These are phyloP conservation scores for Bombus huntii DNA, from an alignment of 1,140 invertebrate species.

Conservation along the genomic window DNA sequence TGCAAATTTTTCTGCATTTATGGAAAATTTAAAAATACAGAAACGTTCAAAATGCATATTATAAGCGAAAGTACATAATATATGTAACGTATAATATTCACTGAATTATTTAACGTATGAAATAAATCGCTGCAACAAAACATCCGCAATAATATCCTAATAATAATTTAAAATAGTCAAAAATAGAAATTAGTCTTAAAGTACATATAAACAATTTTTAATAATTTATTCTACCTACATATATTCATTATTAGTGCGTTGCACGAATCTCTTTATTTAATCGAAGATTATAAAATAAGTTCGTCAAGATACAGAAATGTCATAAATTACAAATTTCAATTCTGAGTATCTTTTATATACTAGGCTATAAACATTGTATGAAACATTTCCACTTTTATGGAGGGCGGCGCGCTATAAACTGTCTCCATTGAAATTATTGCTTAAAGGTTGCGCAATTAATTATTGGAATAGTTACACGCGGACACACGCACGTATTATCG, in stretches of 20 bases:
- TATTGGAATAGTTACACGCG: conserved; percentile 27
- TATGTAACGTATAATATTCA: too few species aligned
- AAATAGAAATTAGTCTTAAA: neutral
- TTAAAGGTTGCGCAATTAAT: conserved; percentile 48
- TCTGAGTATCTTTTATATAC: too few species aligned
- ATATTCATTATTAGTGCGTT: neutral
- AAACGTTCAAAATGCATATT: too few species aligned
- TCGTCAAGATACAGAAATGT: neutral
- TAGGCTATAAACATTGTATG: neutral
- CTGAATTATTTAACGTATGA: too few species aligned
- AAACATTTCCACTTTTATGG: neutral
- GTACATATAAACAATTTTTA: neutral
- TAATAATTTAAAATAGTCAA: neutral
- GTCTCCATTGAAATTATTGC: conserved; percentile 19
- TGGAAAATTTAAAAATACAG: too few species aligned
- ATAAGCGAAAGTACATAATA: too few species aligned
- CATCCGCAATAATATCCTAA: too few species aligned
- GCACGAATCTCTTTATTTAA: neutral
- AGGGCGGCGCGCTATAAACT: neutral
- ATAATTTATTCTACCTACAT: neutral
- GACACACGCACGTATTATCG: conserved; percentile 22
- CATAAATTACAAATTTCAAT: too few species aligned
- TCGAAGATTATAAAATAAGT: neutral
- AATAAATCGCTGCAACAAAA: too few species aligned
- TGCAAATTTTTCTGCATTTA: too few species aligned